Percentiles rank a stretch among this genome's conserved stretches.
phyloP scores from a whole-genome alignment of 2,888 invertebrate species.

The Strigamia transsilvanica region DNA sequence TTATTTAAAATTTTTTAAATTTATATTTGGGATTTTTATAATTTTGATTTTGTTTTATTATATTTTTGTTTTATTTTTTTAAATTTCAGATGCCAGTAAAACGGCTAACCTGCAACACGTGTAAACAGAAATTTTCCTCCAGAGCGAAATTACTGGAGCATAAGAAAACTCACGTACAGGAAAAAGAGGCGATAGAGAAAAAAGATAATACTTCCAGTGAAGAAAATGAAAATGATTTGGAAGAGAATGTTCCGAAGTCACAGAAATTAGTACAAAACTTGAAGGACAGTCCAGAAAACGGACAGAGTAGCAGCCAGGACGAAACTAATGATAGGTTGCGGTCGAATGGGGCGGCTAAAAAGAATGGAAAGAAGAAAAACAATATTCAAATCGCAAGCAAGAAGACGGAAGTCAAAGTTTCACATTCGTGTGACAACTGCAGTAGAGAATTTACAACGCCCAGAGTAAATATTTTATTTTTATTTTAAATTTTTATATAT shows the following conservation, averaged over 20 bases:
- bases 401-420: neutral
- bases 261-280: neutral
- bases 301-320: neutral
- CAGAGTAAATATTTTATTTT: slow-evolving; percentile 19
- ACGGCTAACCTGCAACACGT: neutral
- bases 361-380: neutral
- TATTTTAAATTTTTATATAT: neutral
- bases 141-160: slow-evolving; percentile 19
- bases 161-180: slow-evolving; percentile 18
- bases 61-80: neutral
- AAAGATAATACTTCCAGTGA: neutral
- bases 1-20: neutral
- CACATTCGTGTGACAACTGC: neutral
- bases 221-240: slow-evolving; percentile 11
- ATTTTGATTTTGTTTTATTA: neutral
- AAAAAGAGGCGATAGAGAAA: neutral
- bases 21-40: neutral
- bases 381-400: neutral
- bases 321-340: neutral
- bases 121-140: slow-evolving; percentile 34
- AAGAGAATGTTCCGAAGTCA: neutral
- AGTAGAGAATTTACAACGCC: slow-evolving; percentile 33
- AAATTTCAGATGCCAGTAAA: neutral
- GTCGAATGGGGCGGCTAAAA: neutral
- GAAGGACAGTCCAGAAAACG: slow-evolving; percentile 11